Base-by-base conservation (phyloP, 2,888 invertebrate genomes). In the Troides helena region DNA sequence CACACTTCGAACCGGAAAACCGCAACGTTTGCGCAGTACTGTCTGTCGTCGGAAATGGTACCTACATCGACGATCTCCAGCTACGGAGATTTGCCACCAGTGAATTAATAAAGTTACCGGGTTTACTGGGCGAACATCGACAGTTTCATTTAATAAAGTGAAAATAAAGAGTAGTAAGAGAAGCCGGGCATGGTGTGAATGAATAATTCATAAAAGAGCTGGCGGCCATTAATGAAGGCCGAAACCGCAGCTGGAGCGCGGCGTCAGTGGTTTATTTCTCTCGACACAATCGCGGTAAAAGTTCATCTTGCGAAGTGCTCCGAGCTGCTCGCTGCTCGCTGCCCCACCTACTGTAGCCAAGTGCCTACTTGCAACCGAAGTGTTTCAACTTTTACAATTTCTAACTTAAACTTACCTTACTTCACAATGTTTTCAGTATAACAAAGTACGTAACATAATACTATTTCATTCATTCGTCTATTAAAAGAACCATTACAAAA, bases 181-280 rank as follows among this genome's bases (percentile, higher is more conserved):
- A 87, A 85, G 82, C 81, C 80, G 81, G 82, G 83, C 82, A 84
- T 80, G 82, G 83, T 77, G 75, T 83, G 85, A 84, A 87, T 89
- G 85, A 88, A 90, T 90, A 88, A 91, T 90, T 88, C 88, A 88
- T 89, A 87, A 88, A 88, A 88, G 85, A 86, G 82, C 84, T 80
- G 80, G 80, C 80, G 81, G 81, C 83, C 85, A 83, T 87, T 90
- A 89, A 89, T 85, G 85, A 88, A 87, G 86, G 84, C 81, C 81
- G 80, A 81, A 85, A 85, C 84, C 85, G 83, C 85, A 81, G 81
- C 80, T 77, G 80, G 78, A 81, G 81, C 82, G 81, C 74, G 74
- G 74, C 73, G 69, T 57, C 57, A 66, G 71, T 65, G 74, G 78
- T 79, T 80, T 79, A 78, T 81, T 80, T 80, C 75, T 78, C 75